Conservation (phyloP, 2,797 vertebrate species). For the Pseudotriccus pelzelni region DNA sequence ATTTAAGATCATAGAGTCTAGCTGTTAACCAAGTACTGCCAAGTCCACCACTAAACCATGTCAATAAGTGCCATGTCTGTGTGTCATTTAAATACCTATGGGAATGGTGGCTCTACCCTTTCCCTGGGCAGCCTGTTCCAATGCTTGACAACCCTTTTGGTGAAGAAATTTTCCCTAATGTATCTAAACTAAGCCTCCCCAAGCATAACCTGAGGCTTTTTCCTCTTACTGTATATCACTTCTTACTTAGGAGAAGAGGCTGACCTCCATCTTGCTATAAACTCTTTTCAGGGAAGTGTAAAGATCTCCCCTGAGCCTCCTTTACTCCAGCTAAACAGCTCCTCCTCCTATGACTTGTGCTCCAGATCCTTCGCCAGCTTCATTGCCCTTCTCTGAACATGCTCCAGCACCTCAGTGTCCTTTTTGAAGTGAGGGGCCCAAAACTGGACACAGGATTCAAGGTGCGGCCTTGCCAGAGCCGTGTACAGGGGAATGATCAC, state of each 20-base stretch:
- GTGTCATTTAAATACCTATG: not conserved
- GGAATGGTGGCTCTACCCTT: not conserved
- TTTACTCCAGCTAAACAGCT: not conserved
- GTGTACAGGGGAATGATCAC: accelerated
- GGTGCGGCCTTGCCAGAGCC: not conserved
- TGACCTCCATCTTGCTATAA: not conserved
- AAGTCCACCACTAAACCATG: not conserved
- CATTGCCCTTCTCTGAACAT: not conserved
- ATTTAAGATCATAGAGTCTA: not conserved
- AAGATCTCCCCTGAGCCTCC: not conserved
- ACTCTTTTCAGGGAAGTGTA: not conserved
- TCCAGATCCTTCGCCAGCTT: not conserved
- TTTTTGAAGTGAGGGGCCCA: not conserved
- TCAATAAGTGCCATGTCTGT: not conserved
- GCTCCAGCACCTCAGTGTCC: not conserved
- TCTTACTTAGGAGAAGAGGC: not conserved
- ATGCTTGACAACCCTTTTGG: not conserved
- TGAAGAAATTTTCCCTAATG: not conserved
- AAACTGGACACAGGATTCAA: accelerated
- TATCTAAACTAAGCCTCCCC: not conserved
- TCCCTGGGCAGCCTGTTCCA: not conserved
- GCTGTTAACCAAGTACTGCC: not conserved
- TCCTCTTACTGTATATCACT: not conserved
- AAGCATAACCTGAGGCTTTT: accelerated
- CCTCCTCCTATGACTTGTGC: not conserved